Conservation (phyloP, 2,797 vertebrate species). For the Smutsia gigantea region DNA sequence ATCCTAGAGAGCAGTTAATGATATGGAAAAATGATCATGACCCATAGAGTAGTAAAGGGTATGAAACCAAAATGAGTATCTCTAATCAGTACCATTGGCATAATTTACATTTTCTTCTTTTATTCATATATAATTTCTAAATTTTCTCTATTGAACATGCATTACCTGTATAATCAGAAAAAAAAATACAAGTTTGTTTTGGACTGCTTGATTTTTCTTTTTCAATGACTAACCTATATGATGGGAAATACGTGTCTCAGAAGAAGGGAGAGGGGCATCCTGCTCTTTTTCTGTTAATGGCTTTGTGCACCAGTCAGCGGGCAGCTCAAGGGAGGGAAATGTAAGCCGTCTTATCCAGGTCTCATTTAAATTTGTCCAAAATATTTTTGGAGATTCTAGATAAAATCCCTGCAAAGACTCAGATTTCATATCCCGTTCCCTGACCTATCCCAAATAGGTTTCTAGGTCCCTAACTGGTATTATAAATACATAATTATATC, state of each 20-base stretch:
- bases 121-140: constrained; percentile 59
- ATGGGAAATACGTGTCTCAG: background rate
- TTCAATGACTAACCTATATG: background rate
- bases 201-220: background rate
- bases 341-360: background rate
- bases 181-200: constrained; percentile 27
- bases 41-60: background rate
- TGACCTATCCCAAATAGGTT: constrained; percentile 67
- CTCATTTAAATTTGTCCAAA: background rate
- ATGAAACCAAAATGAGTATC: constrained; percentile 55
- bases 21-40: background rate
- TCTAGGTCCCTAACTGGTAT: constrained; percentile 44
- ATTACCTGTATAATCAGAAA: background rate
- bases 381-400: constrained; percentile 6
- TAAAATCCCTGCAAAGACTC: background rate
- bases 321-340: background rate
- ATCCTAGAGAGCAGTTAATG: background rate
- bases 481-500: constrained; percentile 69
- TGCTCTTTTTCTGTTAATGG: background rate
- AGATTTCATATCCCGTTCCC: constrained; percentile 7
- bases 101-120: constrained; percentile 42
- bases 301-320: background rate
- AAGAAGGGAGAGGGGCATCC: background rate
- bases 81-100: background rate
- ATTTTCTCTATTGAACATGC: constrained; percentile 40